These are phyloP conservation scores for Panopea generosa DNA, from an alignment of 2,888 invertebrate species.

Conservation along the genomic window DNA sequence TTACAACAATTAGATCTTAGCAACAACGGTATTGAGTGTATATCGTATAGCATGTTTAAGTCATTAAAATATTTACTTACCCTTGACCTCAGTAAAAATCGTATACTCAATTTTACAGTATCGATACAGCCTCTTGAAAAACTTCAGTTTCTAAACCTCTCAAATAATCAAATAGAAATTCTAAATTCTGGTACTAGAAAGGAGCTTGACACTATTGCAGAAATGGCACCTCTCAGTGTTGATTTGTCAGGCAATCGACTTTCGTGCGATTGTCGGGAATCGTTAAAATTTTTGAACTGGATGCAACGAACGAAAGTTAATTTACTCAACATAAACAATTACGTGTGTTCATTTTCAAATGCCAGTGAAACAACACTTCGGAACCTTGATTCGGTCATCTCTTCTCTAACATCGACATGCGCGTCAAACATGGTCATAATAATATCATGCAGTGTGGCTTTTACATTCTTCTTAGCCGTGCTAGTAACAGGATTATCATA, in stretches of 20 bases:
- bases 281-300: slow-evolving; percentile 25
- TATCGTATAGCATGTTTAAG: not conserved
- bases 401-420: not conserved
- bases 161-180: slow-evolving; percentile 9
- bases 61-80: not conserved
- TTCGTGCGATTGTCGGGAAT: slow-evolving; percentile 18
- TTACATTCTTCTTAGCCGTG: slow-evolving; percentile 1
- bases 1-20: slow-evolving; percentile 10
- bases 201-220: slow-evolving; percentile 8
- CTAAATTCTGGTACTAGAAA: not conserved
- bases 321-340: not conserved
- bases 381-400: not conserved
- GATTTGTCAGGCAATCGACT: slow-evolving; percentile 19
- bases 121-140: slow-evolving; percentile 1
- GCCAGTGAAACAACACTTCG: slow-evolving; percentile 3
- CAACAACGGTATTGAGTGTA: slow-evolving; percentile 16
- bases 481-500: slow-evolving; percentile 5
- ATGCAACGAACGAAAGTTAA: slow-evolving; percentile 2
- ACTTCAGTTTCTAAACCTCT: slow-evolving; percentile 12
- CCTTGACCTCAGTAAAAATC: slow-evolving; percentile 24
- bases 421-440: slow-evolving; percentile 11
- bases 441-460: not conserved
- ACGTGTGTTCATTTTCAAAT: slow-evolving; percentile 14
- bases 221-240: not conserved
- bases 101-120: slow-evolving; percentile 7